phyloP scores from a whole-genome alignment of 2,888 invertebrate species.

The Microctonus hyperodae region DNA sequence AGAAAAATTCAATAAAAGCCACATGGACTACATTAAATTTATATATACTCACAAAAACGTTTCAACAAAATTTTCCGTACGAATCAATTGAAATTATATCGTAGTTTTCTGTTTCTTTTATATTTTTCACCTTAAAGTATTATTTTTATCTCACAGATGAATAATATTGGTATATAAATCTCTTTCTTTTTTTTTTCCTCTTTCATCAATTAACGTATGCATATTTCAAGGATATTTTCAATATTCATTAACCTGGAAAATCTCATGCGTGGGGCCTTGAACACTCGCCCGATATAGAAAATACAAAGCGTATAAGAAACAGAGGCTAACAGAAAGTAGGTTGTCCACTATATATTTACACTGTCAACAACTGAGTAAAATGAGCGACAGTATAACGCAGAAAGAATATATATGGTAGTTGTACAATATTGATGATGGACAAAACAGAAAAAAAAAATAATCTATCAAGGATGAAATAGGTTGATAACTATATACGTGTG shows the following conservation, averaged over 20 bases:
- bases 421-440: slow-evolving; percentile 8
- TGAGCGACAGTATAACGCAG: slow-evolving; percentile 22
- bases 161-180: not conserved
- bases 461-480: slow-evolving; percentile 1
- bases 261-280: slow-evolving; percentile 22
- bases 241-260: slow-evolving; percentile 26
- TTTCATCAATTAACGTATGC: not conserved
- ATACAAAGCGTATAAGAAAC: not conserved
- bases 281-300: slow-evolving; percentile 25
- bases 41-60: not conserved
- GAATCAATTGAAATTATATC: not conserved
- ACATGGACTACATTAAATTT: not conserved
- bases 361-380: not conserved
- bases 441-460: slow-evolving; percentile 13
- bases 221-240: slow-evolving; percentile 21
- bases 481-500: slow-evolving; percentile 8
- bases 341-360: slow-evolving; percentile 9
- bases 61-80: not conserved
- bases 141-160: slow-evolving; percentile 2
- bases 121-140: too few species aligned
- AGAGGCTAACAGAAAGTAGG: slow-evolving; percentile 23
- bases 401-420: slow-evolving; percentile 6
- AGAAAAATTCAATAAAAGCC: slow-evolving; percentile 18
- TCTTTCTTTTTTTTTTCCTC: not conserved
- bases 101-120: too few species aligned